Evolutionary conservation across 2,797 vertebrate species (phyloP).

Genomic region (Glossophaga mutica): DNA sequence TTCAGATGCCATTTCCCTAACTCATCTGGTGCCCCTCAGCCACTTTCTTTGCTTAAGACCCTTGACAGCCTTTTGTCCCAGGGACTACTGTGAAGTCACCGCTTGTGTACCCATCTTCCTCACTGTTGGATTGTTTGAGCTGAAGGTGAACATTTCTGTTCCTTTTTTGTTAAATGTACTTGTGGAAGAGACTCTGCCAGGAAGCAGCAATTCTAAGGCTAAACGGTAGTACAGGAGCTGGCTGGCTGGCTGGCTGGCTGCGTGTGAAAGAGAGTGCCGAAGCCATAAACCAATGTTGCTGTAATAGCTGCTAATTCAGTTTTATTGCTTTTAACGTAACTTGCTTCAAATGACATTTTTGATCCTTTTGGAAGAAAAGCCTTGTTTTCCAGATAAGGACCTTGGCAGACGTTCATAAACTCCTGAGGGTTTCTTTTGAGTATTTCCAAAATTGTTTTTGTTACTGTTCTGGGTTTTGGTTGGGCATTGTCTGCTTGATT

Average conservation of each 20-base stretch:
- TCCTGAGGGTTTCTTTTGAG: background rate
- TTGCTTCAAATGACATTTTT: background rate
- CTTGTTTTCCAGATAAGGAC: background rate
- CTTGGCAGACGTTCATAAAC: background rate
- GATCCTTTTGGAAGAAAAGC: background rate
- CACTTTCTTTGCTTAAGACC: background rate
- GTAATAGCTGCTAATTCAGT: conserved; percentile 1
- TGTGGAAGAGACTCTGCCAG: background rate
- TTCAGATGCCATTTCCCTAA: background rate
- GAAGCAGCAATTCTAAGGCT: background rate
- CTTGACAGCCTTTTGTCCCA: background rate
- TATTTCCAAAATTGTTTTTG: background rate
- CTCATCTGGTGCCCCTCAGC: background rate
- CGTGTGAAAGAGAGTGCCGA: background rate
- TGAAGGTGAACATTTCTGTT: background rate
- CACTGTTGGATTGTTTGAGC: background rate
- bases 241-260: background rate
- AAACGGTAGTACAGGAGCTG: background rate
- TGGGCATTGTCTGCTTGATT: background rate
- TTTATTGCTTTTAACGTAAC: conserved; percentile 39
- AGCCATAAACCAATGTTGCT: background rate
- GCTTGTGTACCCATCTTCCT: background rate
- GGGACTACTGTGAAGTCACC: background rate
- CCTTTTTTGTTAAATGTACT: background rate
- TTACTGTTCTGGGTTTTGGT: background rate